These are phyloP conservation scores for Bujurquina vittata DNA, from an alignment of 2,113 vertebrate genomes.

Conservation along the genomic window DNA sequence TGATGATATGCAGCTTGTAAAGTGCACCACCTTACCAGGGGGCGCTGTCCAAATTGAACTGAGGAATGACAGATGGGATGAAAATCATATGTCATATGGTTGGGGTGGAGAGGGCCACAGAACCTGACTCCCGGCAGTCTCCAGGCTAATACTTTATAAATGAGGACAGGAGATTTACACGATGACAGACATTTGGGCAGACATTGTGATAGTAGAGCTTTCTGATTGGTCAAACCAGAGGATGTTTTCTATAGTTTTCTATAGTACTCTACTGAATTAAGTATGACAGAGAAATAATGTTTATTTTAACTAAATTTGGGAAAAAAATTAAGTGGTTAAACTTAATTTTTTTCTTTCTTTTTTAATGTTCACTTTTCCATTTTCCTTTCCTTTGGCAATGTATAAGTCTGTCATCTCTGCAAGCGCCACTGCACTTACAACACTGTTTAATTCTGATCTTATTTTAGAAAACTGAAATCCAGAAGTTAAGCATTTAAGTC, in stretches of 20 bases:
- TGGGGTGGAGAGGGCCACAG: too few species aligned
- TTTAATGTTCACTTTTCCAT: not conserved
- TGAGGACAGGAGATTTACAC: not conserved
- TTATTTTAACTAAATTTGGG: constrained; percentile 24
- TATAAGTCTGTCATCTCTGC: not conserved
- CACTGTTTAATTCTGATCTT: not conserved
- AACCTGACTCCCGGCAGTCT: too few species aligned
- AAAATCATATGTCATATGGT: too few species aligned
- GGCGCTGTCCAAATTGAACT: not conserved
- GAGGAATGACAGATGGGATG: not conserved
- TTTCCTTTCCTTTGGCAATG: not conserved
- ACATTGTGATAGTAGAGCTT: not conserved
- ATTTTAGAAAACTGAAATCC: constrained; percentile 19
- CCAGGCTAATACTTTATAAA: too few species aligned
- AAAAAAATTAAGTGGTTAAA: constrained; percentile 23
- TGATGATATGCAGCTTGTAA: not conserved
- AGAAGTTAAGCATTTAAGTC: constrained; percentile 37
- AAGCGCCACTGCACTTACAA: not conserved
- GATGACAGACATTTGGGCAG: not conserved
- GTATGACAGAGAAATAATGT: constrained; percentile 9
- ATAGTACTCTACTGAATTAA: not conserved
- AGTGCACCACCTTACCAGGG: not conserved
- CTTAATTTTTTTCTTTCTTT: not conserved
- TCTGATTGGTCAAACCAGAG: not conserved
- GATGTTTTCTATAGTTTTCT: not conserved